phyloP scores from a whole-genome alignment of 2,797 vertebrate genomes.

The Lophius americanus region DNA sequence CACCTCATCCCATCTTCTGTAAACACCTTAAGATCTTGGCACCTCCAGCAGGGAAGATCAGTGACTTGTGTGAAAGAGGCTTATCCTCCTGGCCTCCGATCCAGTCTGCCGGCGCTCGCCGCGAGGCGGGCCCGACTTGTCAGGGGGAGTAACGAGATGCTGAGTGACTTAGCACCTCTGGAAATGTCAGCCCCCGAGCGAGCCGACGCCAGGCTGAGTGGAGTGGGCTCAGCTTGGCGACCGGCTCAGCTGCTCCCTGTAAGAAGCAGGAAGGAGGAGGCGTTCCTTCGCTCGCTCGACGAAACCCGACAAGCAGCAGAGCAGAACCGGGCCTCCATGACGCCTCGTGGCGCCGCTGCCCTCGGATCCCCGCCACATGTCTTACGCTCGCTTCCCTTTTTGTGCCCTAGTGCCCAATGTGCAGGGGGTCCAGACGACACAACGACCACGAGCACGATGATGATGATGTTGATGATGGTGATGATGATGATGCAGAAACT shows the following conservation, averaged over 20 bases:
- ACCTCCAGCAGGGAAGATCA: slow-evolving; percentile 73
- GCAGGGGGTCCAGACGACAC: slow-evolving; percentile 17
- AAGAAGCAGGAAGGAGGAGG: slow-evolving; percentile 44
- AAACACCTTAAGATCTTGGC: slow-evolving; percentile 81
- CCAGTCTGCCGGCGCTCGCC: slow-evolving; percentile 63
- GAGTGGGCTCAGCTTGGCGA: slow-evolving; percentile 53
- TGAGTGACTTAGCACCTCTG: slow-evolving; percentile 85
- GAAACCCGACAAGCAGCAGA: slow-evolving; percentile 58
- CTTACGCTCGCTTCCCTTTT: slow-evolving; percentile 49
- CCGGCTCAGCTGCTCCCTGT: slow-evolving; percentile 73
- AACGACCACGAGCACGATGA: slow-evolving; percentile 27
- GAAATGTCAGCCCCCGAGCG: slow-evolving; percentile 82
- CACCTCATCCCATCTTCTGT: slow-evolving; percentile 70
- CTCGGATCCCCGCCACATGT: slow-evolving; percentile 53
- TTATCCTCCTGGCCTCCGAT: slow-evolving; percentile 61
- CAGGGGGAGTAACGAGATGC: slow-evolving; percentile 81
- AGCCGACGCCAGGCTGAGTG: slow-evolving; percentile 62
- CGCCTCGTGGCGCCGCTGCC: slow-evolving; percentile 34
- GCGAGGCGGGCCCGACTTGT: slow-evolving; percentile 72
- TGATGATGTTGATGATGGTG: slow-evolving; percentile 34
- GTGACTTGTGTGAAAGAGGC: slow-evolving; percentile 73
- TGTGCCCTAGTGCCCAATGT: slow-evolving; percentile 52
- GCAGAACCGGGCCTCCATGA: slow-evolving; percentile 19
- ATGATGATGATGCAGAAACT: slow-evolving; percentile 27
- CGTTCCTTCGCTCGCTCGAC: slow-evolving; percentile 37